Percentiles rank a stretch among this genome's conserved stretches.
These are phyloP conservation scores for Chlorodrepanis virens DNA, from an alignment of 2,113 vertebrate species.

Conservation along the genomic window DNA sequence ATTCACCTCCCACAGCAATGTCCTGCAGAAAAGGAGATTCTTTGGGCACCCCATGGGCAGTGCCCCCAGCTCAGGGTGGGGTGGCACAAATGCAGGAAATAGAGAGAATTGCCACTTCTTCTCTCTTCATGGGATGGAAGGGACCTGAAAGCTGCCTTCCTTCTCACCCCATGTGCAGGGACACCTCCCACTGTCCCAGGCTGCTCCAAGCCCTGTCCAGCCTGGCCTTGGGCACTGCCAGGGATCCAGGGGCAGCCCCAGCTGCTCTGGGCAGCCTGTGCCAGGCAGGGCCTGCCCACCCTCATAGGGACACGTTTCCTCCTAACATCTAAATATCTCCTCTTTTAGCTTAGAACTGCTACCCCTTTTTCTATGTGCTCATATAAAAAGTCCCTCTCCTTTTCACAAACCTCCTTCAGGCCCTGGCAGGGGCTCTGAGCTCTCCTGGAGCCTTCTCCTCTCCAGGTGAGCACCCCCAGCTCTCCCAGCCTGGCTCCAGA, in stretches of 20 bases:
- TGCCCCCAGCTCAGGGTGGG: rapidly evolving
- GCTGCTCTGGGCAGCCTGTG: not conserved
- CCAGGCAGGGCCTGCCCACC: not conserved
- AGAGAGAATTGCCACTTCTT: not conserved
- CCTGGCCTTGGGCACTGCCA: not conserved
- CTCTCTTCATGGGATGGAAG: not conserved
- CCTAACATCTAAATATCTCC: not conserved
- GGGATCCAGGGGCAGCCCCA: not conserved
- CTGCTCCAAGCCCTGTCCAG: not conserved
- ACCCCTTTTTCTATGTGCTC: not conserved
- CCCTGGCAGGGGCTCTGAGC: rapidly evolving
- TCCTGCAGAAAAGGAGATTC: not conserved
- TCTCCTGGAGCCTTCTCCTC: not conserved
- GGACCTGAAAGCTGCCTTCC: not conserved
- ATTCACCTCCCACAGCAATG: not conserved
- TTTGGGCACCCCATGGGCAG: not conserved
- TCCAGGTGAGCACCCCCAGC: not conserved
- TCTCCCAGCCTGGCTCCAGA: not conserved
- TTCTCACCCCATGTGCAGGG: not conserved
- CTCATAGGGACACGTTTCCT: rapidly evolving
- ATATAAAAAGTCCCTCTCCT: not conserved
- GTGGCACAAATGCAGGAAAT: not conserved
- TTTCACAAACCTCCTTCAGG: not conserved
- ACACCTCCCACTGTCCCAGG: not conserved
- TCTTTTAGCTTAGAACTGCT: not conserved